Conservation (phyloP, 2,113 vertebrate species). For the Craseonycteris thonglongyai region DNA sequence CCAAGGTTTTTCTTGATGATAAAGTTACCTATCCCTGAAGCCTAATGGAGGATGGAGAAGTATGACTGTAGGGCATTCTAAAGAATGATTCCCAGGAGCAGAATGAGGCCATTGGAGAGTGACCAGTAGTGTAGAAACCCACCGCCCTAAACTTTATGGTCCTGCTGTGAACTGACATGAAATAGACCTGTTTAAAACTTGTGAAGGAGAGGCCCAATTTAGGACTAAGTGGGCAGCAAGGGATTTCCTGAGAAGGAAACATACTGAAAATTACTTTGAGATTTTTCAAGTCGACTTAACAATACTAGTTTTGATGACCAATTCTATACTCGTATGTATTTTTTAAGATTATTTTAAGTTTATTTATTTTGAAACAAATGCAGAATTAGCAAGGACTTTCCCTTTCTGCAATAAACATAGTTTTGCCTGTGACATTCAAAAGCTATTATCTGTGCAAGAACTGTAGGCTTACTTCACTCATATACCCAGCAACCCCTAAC, state of each 20-base stretch:
- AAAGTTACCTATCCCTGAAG: not conserved
- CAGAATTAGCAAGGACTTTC: not conserved
- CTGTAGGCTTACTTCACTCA: not conserved
- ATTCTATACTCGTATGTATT: not conserved
- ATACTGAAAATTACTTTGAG: not conserved
- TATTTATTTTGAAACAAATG: not conserved
- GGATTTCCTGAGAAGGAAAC: not conserved
- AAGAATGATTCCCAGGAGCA: not conserved
- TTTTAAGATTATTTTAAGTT: not conserved
- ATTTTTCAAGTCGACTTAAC: slow-evolving; percentile 15
- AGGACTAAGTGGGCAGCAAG: not conserved
- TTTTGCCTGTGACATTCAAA: not conserved
- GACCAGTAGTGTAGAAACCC: not conserved
- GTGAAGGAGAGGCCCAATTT: not conserved
- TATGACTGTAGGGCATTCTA: not conserved
- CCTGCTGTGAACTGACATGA: not conserved
- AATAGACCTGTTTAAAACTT: not conserved
- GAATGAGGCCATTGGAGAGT: not conserved
- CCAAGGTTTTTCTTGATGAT: not conserved
- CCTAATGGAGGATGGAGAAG: not conserved
- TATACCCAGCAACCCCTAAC: not conserved
- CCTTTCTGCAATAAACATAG: not conserved
- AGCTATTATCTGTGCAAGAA: not conserved
- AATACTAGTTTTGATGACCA: not conserved
- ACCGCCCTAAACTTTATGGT: not conserved